Evolutionary conservation across 2,888 invertebrate genomes (phyloP), one percentile per base, ranked within the genome.

Genomic region (Hirudinaria manillensis): DNA sequence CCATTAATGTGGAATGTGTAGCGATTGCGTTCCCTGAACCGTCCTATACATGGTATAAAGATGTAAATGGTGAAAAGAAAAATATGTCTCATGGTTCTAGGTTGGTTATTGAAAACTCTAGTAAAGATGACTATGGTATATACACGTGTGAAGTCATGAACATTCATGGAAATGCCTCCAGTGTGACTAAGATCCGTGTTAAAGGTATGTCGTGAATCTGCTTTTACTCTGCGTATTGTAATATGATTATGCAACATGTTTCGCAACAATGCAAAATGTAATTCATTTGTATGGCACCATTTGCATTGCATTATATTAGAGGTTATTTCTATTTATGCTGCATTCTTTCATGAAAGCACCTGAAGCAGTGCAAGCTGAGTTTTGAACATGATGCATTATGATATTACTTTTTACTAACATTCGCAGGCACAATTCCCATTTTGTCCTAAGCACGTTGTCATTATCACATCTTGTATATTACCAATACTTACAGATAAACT

Each of bases 141-240:
- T 76, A 76, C 56, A 76, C 36, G 1, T 76, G 76, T 56, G 66
- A 36, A 19, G 76, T 21, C 29, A 55, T n/a, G 3, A 76, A 76
- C 53, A 19, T 10, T 24, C 36, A 27, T 24, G 76, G 73, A 34
- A 32, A 36, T 24, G 0, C 72, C 36, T 51, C 61, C 29, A 29
- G n/a, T n/a, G 55, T 67, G 24, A 76, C 53, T n/a, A 72, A 73
- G 32, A 72, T 76, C 56, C 34, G 76, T 2, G 76, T 76, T 13
- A 76, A 76, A 51, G 76, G 76, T 76, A 32, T 19, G 66, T 38
- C 19, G 21, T 29, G 36, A 29, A 21, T 70, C 53, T 27, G 32
- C 70, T 51, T 27, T 53, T 65, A 16, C 6, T n/a, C 66, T 32
- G 27, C 32, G 21, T 2, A 68, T n/a, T 45, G 10, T 7, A 38